Evolutionary conservation across 2,888 invertebrate species (phyloP).

Genomic region (Rapana venosa): DNA sequence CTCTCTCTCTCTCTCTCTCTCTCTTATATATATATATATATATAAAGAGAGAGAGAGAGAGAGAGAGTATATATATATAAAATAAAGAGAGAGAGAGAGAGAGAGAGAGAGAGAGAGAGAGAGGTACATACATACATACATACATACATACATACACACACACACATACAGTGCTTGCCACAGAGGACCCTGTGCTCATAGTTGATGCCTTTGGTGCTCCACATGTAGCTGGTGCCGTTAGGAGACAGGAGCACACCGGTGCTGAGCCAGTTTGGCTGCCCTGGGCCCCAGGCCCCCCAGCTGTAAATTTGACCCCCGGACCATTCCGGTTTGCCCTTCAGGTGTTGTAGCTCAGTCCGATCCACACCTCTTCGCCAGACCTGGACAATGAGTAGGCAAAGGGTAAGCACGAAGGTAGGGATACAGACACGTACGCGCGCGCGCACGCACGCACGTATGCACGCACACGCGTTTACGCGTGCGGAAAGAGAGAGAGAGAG

Average conservation of each 20-base stretch:
- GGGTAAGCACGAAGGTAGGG: no score
- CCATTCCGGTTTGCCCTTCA: not conserved
- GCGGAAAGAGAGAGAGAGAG: not conserved
- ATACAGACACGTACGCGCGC: not conserved
- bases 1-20: no score
- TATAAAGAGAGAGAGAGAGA: no score
- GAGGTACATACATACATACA: no score
- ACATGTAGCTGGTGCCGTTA: not conserved
- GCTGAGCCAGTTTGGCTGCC: not conserved
- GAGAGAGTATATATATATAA: no score
- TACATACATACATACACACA: constrained; percentile 13
- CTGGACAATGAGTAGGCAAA: not conserved
- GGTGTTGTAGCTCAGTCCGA: not conserved
- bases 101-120: no score
- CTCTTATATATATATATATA: no score
- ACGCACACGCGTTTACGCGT: not conserved
- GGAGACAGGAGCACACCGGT: not conserved
- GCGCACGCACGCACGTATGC: not conserved
- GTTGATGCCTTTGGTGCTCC: not conserved
- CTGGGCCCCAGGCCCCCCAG: not conserved
- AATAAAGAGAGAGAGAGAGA: no score
- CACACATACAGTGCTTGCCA: not conserved
- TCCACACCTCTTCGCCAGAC: not conserved
- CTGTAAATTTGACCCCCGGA: not conserved
- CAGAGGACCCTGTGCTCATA: not conserved